Base-by-base conservation (phyloP, 1,140 invertebrate genomes). In the Dreissena polymorpha region DNA sequence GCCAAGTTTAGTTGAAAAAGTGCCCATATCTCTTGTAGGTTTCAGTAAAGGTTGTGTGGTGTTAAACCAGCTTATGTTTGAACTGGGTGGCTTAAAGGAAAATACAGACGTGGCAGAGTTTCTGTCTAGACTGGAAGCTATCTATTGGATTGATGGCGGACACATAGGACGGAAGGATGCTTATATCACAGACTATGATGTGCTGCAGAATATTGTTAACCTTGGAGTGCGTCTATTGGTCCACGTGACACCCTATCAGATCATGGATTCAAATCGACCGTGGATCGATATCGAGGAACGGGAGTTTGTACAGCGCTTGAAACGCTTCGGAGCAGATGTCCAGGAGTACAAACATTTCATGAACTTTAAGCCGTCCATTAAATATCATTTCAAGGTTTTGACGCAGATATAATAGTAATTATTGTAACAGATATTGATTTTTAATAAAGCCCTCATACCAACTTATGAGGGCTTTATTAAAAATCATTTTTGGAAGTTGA, bases 31-130 rank as follows among this genome's bases (percentile, higher is more conserved):
- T 63, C 27, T 92, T 13, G 63, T 97, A 85, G 97, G 96, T 0
- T 98, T 98, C 91, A 98, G 97, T 92, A 98, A 98, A 94, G 97
- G 97, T 60, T 97, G 97, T 93, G 96, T 97, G 64, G 97, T 98
- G 74, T 94, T 98, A 76, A 98, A 98, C 94, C 97, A 98, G 93
- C 94, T 98, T 85, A 94, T 98, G 51, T 96, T 97, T 90, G 97
- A 98, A 92, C 95, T 97, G 92, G 95, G 96, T 51, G 10, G 68
- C 16, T 69, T 69, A 10, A 65, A 87, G 6, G 67, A 86, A 10
- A 70, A 88, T 12, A n/a, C 55, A 39, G 70, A 87, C 10, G 50
- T 89, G 0, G 67, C 64, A 25, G 49, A 39, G 0, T 90, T 93
- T 79, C 21, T 91, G 6, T 70, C 83, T 0, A 85, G 77, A 23